phyloP scores from a whole-genome alignment of 1,140 invertebrate genomes.

The Caenorhabditis latens region DNA sequence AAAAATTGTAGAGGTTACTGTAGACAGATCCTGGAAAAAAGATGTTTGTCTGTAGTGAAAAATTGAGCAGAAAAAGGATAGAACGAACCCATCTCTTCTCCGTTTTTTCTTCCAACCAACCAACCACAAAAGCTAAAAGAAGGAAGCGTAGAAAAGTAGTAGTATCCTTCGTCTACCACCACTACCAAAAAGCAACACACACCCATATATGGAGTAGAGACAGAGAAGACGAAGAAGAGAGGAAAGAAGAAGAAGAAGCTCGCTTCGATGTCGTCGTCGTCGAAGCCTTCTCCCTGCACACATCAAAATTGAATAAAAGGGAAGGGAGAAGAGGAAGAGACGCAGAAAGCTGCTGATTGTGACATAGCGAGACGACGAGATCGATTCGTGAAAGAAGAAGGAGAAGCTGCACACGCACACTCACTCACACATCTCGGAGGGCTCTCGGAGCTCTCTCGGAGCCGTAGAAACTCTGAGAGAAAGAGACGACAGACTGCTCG shows the following conservation, averaged over 20 bases:
- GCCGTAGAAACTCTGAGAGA: constrained; percentile 21
- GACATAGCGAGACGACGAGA: constrained; percentile 41
- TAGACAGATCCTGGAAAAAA: too few species aligned
- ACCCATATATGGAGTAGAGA: constrained; percentile 32
- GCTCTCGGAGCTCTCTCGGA: constrained; percentile 38
- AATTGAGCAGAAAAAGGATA: not conserved
- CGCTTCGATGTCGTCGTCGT: not conserved
- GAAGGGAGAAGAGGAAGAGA: not conserved
- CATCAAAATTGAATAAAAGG: constrained; percentile 55
- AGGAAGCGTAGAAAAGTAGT: constrained; percentile 38
- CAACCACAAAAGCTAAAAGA: not conserved
- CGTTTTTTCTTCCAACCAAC: constrained; percentile 7
- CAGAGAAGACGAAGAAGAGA: constrained; percentile 10
- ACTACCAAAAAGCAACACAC: constrained; percentile 54
- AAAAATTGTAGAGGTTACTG: too few species aligned
- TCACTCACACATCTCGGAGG: constrained; percentile 18
- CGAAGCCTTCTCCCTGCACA: not conserved
- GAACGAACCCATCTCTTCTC: not conserved
- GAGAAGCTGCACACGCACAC: not conserved
- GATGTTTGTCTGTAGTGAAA: not conserved
- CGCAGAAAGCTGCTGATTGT: constrained; percentile 34
- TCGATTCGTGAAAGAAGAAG: constrained; percentile 17
- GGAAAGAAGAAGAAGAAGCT: constrained; percentile 4
- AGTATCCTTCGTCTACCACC: constrained; percentile 48
- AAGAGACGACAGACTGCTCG: constrained; percentile 43